A percentile compares a stretch with the other conserved stretches of the same genome.
Evolutionary conservation across 2,888 invertebrate species (phyloP).

Genomic region (Psylliodes chrysocephalus): DNA sequence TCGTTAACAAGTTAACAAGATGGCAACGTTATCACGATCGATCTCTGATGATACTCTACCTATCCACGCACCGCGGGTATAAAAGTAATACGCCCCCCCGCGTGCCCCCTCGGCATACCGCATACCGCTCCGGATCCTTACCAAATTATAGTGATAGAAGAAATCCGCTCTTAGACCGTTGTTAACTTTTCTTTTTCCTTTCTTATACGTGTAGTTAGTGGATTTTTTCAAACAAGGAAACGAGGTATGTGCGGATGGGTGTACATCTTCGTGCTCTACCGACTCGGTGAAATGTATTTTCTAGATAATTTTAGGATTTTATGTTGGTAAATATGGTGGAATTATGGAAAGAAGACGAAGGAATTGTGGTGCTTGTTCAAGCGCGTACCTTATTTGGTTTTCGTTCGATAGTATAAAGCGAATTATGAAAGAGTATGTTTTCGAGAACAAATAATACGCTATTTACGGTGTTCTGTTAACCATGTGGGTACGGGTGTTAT

Average conservation of each 20-base stretch:
- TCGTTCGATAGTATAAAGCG: background rate
- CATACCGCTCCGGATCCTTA: conserved; percentile 42
- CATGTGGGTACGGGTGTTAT: background rate
- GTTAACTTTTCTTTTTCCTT: conserved; percentile 54
- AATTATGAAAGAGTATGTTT: background rate
- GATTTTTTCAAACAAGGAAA: conserved; percentile 46
- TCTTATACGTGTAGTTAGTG: conserved; percentile 48
- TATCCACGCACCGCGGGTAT: conserved; percentile 59
- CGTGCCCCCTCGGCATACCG: conserved; percentile 48
- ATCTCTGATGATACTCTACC: conserved; percentile 60
- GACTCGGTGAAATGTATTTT: conserved; percentile 25
- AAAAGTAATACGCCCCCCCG: conserved; percentile 45
- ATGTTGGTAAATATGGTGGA: conserved; percentile 25
- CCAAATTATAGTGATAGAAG: conserved; percentile 57
- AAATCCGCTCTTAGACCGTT: conserved; percentile 48
- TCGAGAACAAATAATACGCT: background rate
- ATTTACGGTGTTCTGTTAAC: background rate
- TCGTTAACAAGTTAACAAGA: conserved; percentile 64
- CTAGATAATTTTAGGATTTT: conserved; percentile 30
- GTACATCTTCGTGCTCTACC: conserved; percentile 35
- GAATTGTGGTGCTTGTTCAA: conserved; percentile 3
- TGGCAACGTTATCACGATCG: conserved; percentile 62
- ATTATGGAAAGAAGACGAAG: conserved; percentile 19
- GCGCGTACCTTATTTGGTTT: conserved; percentile 13
- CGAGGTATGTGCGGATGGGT: conserved; percentile 35